These are phyloP conservation scores for Megastigmus dorsalis DNA, from an alignment of 2,888 invertebrate genomes.

Conservation along the genomic window DNA sequence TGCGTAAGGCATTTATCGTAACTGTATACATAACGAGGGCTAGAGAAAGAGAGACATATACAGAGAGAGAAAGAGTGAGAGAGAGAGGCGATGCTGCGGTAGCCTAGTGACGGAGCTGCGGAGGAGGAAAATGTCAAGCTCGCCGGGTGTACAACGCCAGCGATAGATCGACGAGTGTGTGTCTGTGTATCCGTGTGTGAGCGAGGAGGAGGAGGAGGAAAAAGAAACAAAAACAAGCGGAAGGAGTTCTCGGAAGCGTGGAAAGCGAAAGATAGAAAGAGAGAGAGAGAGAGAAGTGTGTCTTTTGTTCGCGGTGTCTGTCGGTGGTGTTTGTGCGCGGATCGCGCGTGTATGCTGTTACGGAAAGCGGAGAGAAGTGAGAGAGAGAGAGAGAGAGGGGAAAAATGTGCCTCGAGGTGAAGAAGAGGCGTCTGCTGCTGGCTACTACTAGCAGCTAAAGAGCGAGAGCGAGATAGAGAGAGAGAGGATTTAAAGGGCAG, in stretches of 20 bases:
- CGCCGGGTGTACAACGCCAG: neutral
- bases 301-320: neutral
- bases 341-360: neutral
- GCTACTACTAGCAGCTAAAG: neutral
- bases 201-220: neutral
- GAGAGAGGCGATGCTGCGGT: too few species aligned
- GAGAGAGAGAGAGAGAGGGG: neutral
- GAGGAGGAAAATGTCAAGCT: neutral
- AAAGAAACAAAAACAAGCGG: neutral
- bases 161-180: too few species aligned
- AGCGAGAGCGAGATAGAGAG: too few species aligned
- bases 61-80: too few species aligned
- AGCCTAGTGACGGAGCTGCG: too few species aligned
- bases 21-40: neutral
- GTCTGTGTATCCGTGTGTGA: too few species aligned
- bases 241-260: neutral
- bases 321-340: neutral
- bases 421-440: constrained; percentile 28
- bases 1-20: too few species aligned
- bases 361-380: too few species aligned
- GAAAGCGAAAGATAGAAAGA: neutral
- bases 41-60: too few species aligned
- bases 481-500: too few species aligned
- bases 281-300: neutral
- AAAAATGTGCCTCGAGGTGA: constrained; percentile 23